Base-by-base conservation (phyloP, 2,797 vertebrate species). In the Gymnocypris eckloni region DNA sequence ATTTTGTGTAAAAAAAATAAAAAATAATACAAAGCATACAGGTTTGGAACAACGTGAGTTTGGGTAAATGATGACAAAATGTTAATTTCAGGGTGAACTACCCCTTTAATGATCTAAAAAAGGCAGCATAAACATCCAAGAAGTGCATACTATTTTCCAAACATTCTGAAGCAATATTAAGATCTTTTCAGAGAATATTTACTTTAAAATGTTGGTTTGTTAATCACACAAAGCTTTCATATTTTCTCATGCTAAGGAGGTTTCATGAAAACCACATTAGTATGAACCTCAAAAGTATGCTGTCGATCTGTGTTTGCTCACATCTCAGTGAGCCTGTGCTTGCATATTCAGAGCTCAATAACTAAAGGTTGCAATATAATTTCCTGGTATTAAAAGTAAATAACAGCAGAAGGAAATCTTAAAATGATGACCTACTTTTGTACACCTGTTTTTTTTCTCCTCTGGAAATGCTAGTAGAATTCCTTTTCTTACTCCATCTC, bases 321-420 rank as follows among this genome's bases (percentile, higher is more conserved):
- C 78, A 82, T 75, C 20, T 43, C 66, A 50, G 48, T 5, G 25
- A 82, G 64, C 56, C 50, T 41, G 64, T 10, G 59, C 70, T 20
- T 70, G 69, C 52, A 83, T 52, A 61, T 82, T 78, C 64, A 82
- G 41, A 41, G 66, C 73, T 79, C 66, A 72, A 73, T 70, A 71
- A 79, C 64, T 79, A 48, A 83, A 77, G 67, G 50, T 82, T 82
- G 33, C 80, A 16, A 82, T 70, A 82, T 15, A 22, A 79, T 22
- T 76, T 54, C n/a, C 64, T 39, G 22, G 73, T 59, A 61, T 72
- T 83, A 43, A 64, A 39, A 71, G 85, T 33, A 86, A 59, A 82
- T 78, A 52, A 78, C 79, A 56, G 85, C 43, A 70, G 73, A 83
- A 78, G 20, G 28, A 56, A 59, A 20, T 56, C 25, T 39, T 48